These are phyloP conservation scores for Drosophila neocordata DNA, from an alignment of 1,140 invertebrate genomes.

Conservation along the genomic window DNA sequence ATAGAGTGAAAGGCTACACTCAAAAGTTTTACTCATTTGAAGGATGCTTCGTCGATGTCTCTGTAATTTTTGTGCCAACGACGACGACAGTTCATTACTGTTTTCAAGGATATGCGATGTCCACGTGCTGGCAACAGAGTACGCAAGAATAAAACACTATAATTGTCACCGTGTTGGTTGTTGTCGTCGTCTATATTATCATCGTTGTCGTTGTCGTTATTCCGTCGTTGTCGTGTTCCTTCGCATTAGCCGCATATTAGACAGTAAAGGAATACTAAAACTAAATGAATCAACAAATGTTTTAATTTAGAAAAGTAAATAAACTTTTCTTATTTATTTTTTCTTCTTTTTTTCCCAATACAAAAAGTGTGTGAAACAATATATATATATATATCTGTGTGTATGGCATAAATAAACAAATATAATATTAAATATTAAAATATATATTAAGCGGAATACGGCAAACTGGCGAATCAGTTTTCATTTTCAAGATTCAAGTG, in stretches of 20 bases:
- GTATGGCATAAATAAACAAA: neutral
- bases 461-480: neutral
- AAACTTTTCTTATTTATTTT: neutral
- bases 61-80: constrained; percentile 32
- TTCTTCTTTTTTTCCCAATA: neutral
- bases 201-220: neutral
- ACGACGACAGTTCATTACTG: constrained; percentile 67
- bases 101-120: constrained; percentile 70
- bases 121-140: constrained; percentile 50
- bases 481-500: neutral
- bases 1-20: constrained; percentile 34
- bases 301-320: constrained; percentile 9
- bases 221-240: neutral
- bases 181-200: neutral
- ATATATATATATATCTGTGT: neutral
- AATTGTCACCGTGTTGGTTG: constrained; percentile 8
- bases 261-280: neutral
- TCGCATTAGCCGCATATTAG: constrained; percentile 4
- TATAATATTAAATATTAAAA: too few species aligned
- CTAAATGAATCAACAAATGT: constrained; percentile 26
- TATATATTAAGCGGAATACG: neutral
- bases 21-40: constrained; percentile 39
- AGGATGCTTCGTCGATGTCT: constrained; percentile 51
- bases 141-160: constrained; percentile 34
- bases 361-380: constrained; percentile 2